Conservation (phyloP, 2,797 vertebrate species). For the Phoeniculus purpureus region DNA sequence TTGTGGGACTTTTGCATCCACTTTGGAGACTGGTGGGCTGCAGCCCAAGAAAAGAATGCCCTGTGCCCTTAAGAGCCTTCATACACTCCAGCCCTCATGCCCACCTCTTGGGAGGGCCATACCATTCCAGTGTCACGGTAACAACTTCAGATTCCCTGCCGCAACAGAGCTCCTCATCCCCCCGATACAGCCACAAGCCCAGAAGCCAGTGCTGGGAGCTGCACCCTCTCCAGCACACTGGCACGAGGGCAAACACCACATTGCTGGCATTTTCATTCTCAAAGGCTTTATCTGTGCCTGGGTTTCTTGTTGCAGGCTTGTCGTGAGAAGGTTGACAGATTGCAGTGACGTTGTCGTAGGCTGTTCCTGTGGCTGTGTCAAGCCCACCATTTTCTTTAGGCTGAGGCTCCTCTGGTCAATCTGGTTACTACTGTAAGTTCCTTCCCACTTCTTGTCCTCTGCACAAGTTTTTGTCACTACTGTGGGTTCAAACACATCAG, state of each 20-base stretch:
- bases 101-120: background rate
- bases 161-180: background rate
- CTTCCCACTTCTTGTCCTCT: background rate
- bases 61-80: background rate
- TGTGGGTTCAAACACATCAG: background rate
- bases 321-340: background rate
- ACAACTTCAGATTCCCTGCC: background rate
- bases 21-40: background rate
- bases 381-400: background rate
- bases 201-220: background rate
- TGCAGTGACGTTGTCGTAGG: background rate
- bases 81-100: background rate
- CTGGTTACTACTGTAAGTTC: background rate
- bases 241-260: background rate
- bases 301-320: background rate
- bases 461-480: background rate
- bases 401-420: background rate
- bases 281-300: background rate
- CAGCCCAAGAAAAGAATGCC: background rate
- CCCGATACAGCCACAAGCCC: fast-evolving
- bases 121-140: background rate
- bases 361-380: background rate
- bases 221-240: background rate
- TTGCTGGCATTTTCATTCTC: background rate
- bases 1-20: background rate